These are phyloP conservation scores for Hemicrepidius hirtus DNA, from an alignment of 2,888 invertebrate genomes.

Conservation along the genomic window DNA sequence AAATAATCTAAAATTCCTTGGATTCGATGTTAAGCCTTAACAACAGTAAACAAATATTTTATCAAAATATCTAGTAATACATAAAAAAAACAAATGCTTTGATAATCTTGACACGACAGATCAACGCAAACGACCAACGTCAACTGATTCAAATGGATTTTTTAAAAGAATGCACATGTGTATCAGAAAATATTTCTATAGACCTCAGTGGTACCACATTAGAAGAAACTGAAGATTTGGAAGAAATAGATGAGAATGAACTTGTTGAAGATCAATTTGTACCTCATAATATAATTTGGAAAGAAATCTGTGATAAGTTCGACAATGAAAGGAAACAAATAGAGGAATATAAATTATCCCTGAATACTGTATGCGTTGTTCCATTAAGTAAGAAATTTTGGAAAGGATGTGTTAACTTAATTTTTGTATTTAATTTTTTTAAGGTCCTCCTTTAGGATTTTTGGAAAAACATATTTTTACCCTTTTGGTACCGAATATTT, in stretches of 20 bases:
- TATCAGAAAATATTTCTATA: not conserved
- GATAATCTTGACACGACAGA: no score
- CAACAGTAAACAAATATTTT: not conserved
- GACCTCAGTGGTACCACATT: not conserved
- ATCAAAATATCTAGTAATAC: no score
- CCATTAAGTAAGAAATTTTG: conserved; percentile 46
- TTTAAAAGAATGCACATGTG: conserved; percentile 9
- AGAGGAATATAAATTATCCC: conserved; percentile 50
- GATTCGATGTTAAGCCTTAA: no score
- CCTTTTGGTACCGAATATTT: conserved; percentile 58
- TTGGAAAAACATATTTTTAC: conserved; percentile 62
- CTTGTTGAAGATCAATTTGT: conserved; percentile 43
- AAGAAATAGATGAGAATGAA: conserved; percentile 53
- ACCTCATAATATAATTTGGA: conserved; percentile 45
- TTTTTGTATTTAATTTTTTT: conserved; percentile 28
- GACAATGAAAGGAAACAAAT: conserved; percentile 50
- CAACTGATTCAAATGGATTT: no score
- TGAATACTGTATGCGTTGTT: conserved; percentile 41
- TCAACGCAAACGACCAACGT: no score
- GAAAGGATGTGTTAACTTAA: conserved; percentile 3
- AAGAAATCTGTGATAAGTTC: conserved; percentile 51
- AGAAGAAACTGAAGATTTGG: conserved; percentile 42
- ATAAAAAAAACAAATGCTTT: no score
- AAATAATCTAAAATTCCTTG: not conserved
- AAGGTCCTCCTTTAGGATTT: conserved; percentile 58